Conservation (phyloP, 2,888 invertebrate species). For the Campoletis raptor region DNA sequence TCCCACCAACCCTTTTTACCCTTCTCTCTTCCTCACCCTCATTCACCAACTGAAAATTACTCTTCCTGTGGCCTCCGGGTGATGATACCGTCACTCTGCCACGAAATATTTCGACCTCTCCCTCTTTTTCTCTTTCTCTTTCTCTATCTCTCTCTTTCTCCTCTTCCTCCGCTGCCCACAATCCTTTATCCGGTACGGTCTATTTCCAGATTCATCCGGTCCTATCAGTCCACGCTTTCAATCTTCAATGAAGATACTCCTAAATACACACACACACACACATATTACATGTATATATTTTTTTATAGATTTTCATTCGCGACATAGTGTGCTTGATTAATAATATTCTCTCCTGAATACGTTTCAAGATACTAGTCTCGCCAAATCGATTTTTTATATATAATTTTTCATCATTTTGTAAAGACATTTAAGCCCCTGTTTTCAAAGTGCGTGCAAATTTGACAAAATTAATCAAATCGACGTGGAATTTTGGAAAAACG, state of each 20-base stretch:
- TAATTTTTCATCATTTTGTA: too few relatives aligned
- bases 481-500: too few relatives aligned
- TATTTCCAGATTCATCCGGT: conserved; percentile 35
- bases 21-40: conserved; percentile 7
- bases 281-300: conserved; percentile 14
- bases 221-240: conserved; percentile 26
- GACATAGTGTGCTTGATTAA: not conserved
- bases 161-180: not conserved
- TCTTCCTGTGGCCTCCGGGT: conserved; percentile 48
- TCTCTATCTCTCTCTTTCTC: not conserved
- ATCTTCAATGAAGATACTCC: conserved; percentile 37
- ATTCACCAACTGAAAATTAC: conserved; percentile 59
- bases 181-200: conserved; percentile 27
- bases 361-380: not conserved
- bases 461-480: not conserved
- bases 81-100: conserved; percentile 37
- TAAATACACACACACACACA: conserved; percentile 30
- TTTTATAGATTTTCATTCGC: not conserved
- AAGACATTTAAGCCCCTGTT: not conserved
- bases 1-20: not conserved
- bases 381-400: too few relatives aligned
- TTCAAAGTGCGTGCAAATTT: not conserved
- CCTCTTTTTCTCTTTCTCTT: not conserved
- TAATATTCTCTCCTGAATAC: conserved; percentile 5
- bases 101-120: conserved; percentile 24